Base-by-base conservation (phyloP, 1,140 invertebrate species). In the Spodoptera frugiperda region DNA sequence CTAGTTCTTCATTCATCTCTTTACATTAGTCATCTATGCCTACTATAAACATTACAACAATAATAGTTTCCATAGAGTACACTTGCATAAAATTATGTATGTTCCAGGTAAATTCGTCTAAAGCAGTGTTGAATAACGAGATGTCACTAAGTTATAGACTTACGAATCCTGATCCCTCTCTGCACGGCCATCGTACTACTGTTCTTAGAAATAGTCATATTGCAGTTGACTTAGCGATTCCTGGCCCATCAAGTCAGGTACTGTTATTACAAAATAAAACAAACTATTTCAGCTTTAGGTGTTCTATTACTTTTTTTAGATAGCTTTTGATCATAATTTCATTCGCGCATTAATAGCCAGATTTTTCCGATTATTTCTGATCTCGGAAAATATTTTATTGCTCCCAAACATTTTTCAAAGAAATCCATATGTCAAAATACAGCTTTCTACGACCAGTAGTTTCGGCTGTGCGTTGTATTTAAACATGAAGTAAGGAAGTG, bases 111-210 rank as follows among this genome's bases (percentile, higher is more conserved):
- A 97, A 97, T 87, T 97, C 97, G n/a, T 97, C 97, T 70, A 96
- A 97, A 80, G 97, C 97, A 0, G 96, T 97, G 8, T 85, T 98
- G 21, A 97, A 97, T 89, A 96, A 96, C 81, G 96, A 96, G 79
- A 91, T 94, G 90, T 91, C 93, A 0, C 72, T 93, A 19, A 93
- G 89, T 67, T 94, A 94, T 78, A 87, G 93, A n/a, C 81, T 94
- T 17, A 92, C 91, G 5, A 91, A 92, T 57, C 89, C 90, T 1
- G 92, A 93, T 46, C 81, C 88, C 0, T 71, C 85, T 6, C 82
- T 86, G 71, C 79, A 85, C 48, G 82, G 82, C 12, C 90, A 91
- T 33, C 79, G 92, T 11, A 85, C 84, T 0, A 33, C 89, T 30
- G 76, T 92, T 21, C 85, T 86, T 49, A 84, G 90, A 53, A 88